Evolutionary conservation across 2,797 vertebrate genomes (phyloP).

Genomic region (Halcyon smyrnensis): DNA sequence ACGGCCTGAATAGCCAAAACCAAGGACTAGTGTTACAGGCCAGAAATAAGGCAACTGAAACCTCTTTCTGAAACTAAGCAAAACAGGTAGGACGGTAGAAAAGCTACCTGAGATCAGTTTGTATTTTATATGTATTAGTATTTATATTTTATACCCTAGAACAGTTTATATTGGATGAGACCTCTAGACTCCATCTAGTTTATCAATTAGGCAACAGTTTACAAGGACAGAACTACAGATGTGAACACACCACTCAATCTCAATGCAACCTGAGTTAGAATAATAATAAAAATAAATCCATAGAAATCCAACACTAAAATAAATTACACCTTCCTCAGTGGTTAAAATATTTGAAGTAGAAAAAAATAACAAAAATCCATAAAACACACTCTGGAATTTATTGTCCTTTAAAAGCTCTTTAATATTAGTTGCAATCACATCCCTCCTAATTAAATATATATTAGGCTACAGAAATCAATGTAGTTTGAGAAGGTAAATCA

Average conservation of each 20-base stretch:
- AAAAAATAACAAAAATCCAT: conserved; percentile 49
- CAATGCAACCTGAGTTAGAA: background rate
- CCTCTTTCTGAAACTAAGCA: background rate
- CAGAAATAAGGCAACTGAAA: background rate
- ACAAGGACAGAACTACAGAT: background rate
- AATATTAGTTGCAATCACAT: conserved; percentile 39
- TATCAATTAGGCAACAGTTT: background rate
- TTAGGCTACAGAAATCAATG: conserved; percentile 55
- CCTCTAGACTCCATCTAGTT: background rate
- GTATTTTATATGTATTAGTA: too few relatives aligned
- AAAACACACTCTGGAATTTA: conserved; percentile 37
- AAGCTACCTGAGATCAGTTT: background rate
- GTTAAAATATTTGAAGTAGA: conserved; percentile 30
- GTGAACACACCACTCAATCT: background rate
- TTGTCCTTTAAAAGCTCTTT: conserved; percentile 43
- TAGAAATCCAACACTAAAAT: background rate
- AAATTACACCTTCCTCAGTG: background rate
- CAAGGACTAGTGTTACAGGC: background rate
- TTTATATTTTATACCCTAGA: background rate
- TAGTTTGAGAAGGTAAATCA: conserved; percentile 48
- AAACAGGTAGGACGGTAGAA: background rate
- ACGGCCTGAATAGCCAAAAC: rapidly evolving
- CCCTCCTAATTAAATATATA: conserved; percentile 66
- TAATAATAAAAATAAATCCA: background rate
- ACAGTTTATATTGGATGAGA: background rate